Evolutionary conservation across 2,888 invertebrate genomes (phyloP).

Genomic region (Seira sanloemensis): DNA sequence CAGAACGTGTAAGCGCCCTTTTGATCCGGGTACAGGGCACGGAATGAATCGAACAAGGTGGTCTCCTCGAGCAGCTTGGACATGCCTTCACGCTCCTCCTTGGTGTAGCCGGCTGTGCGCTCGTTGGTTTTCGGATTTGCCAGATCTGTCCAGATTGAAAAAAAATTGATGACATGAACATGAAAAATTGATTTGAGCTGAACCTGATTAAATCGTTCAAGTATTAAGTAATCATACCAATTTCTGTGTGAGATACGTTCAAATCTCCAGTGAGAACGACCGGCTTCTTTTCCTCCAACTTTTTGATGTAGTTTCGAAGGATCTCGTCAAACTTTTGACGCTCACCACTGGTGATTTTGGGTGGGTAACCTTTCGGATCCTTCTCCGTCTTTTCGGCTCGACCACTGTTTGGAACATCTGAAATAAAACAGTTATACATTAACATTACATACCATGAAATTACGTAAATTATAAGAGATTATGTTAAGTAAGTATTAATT

Average conservation of each 20-base stretch:
- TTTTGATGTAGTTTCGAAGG: constrained; percentile 86
- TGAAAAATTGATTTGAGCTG: not conserved
- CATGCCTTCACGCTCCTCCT: constrained; percentile 95
- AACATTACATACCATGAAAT: constrained; percentile 89
- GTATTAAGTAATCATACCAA: constrained; percentile 84
- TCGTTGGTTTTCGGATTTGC: constrained; percentile 95
- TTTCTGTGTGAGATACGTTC: constrained; percentile 97
- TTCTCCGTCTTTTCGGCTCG: constrained; percentile 80
- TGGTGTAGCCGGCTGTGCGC: constrained; percentile 96
- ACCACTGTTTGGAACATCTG: constrained; percentile 96
- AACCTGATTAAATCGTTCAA: not conserved
- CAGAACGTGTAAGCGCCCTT: constrained; percentile 94
- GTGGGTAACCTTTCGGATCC: constrained; percentile 70
- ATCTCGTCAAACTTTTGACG: constrained; percentile 92
- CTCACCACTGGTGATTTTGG: constrained; percentile 85
- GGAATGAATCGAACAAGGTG: constrained; percentile 92
- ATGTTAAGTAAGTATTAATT: not conserved
- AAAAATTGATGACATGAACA: constrained; percentile 19
- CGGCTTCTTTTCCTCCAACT: constrained; percentile 91
- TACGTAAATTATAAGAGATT: constrained; percentile 81
- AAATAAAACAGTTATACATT: too few relatives aligned
- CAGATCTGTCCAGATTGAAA: constrained; percentile 86
- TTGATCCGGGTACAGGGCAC: constrained; percentile 81
- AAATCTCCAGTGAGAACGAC: constrained; percentile 97
- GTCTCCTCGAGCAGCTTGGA: constrained; percentile 84